Evolutionary conservation across 2,888 invertebrate species (phyloP).

Genomic region (Netelia melanura): DNA sequence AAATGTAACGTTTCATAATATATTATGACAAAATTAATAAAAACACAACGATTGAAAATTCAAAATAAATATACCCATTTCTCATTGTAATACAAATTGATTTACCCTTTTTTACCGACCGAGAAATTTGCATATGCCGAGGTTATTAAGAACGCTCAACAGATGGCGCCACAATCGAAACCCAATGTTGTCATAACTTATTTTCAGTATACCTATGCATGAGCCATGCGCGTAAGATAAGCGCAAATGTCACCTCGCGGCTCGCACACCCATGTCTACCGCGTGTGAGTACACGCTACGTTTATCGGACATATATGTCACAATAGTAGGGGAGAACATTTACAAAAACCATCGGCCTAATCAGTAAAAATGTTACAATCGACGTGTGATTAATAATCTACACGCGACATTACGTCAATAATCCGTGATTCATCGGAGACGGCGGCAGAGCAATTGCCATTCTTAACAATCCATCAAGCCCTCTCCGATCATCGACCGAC

Average conservation of each 20-base stretch:
- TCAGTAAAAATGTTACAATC: constrained; percentile 18
- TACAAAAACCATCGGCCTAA: neutral
- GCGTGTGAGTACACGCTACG: constrained; percentile 28
- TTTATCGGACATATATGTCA: constrained; percentile 24
- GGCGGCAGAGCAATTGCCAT: neutral
- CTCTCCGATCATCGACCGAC: constrained; percentile 2
- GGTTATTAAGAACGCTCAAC: neutral
- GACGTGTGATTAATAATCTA: constrained; percentile 14
- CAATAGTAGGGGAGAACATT: constrained; percentile 4
- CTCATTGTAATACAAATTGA: neutral
- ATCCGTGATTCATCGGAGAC: neutral
- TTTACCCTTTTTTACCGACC: neutral
- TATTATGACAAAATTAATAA: too few species aligned
- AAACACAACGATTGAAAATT: too few species aligned
- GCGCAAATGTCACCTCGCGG: neutral
- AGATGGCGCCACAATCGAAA: neutral
- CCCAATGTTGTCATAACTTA: constrained; percentile 19
- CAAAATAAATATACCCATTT: too few species aligned
- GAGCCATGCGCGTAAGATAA: neutral
- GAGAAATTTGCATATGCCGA: neutral
- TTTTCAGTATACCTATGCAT: neutral
- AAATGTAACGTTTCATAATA: too few species aligned
- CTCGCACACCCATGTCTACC: constrained; percentile 28
- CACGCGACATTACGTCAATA: neutral
- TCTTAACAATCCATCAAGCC: neutral